Percentiles rank a stretch among this genome's conserved stretches.
phyloP scores from a whole-genome alignment of 2,888 invertebrate species.

The Phortica okadai region DNA sequence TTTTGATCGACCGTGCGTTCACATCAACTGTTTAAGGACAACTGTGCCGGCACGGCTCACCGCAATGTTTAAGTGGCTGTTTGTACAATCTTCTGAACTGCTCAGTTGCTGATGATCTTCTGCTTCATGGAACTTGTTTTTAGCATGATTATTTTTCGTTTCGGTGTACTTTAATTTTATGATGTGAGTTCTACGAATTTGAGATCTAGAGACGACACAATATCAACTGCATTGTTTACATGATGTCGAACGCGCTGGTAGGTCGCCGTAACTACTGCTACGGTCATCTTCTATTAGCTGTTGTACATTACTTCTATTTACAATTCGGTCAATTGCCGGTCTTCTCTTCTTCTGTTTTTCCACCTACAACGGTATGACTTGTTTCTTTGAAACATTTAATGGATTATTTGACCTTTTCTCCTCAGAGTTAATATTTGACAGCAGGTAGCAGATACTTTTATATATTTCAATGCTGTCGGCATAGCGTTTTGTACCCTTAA shows the following conservation, averaged over 20 bases:
- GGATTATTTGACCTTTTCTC: conserved; percentile 16
- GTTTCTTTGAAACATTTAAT: conserved; percentile 42
- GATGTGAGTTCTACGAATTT: conserved; percentile 48
- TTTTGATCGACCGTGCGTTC: conserved; percentile 22
- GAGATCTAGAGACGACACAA: conserved; percentile 2
- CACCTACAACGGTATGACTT: conserved; percentile 42
- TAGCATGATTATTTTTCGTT: background rate
- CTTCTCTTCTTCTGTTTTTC: background rate
- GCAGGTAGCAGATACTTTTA: background rate
- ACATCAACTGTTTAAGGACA: conserved; percentile 51
- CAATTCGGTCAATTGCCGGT: background rate
- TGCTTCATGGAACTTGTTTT: conserved; percentile 43
- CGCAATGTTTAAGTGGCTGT: background rate
- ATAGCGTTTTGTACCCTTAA: too few relatives aligned
- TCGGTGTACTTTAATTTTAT: conserved; percentile 1
- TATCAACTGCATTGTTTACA: background rate
- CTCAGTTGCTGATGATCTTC: background rate
- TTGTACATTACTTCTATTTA: background rate
- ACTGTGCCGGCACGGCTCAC: conserved; percentile 42
- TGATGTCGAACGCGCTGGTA: too few relatives aligned
- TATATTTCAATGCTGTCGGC: background rate
- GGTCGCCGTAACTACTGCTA: too few relatives aligned
- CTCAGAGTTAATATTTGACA: conserved; percentile 2
- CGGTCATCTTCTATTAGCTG: background rate
- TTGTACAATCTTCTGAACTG: background rate